Evolutionary conservation across 2,797 vertebrate species (phyloP).

Genomic region (Echiichthys vipera): DNA sequence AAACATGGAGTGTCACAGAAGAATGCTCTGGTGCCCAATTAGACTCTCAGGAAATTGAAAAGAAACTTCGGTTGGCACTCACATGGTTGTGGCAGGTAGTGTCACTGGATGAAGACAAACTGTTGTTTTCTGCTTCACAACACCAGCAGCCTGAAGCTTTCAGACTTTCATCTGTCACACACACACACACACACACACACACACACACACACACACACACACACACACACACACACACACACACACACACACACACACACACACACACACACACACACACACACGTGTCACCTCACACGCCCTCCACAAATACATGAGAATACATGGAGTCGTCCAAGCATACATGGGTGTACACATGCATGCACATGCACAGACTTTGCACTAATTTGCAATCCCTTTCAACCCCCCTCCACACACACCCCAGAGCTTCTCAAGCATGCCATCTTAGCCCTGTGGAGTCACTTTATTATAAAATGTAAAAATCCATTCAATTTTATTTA

Average conservation of each 20-base stretch:
- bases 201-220: conserved; percentile 7
- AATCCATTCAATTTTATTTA: conserved; percentile 97
- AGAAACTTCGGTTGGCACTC: conserved; percentile 77
- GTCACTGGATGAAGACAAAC: conserved; percentile 89
- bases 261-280: conserved; percentile 54
- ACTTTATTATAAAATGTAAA: conserved; percentile 98
- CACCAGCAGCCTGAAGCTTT: conserved; percentile 80
- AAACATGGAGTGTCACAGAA: conserved; percentile 29
- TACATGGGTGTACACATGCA: conserved; percentile 34
- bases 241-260: background rate
- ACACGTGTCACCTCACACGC: background rate
- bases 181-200: conserved; percentile 10
- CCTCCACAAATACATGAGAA: conserved; percentile 33
- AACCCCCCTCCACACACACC: background rate
- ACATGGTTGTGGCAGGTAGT: conserved; percentile 82
- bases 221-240: too few relatives aligned
- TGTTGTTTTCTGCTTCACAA: conserved; percentile 94
- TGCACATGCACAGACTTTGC: conserved; percentile 32
- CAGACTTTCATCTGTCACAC: conserved; percentile 85
- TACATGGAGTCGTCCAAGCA: conserved; percentile 34
- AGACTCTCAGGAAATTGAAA: conserved; percentile 71
- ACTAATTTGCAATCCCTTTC: conserved; percentile 20
- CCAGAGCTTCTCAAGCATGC: conserved; percentile 85
- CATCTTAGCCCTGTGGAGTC: conserved; percentile 88
- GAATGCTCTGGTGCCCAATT: conserved; percentile 69